A percentile compares a stretch with the other conserved stretches of the same genome.
These are phyloP conservation scores for Apamea sordens DNA, from an alignment of 2,888 invertebrate genomes.

Conservation along the genomic window DNA sequence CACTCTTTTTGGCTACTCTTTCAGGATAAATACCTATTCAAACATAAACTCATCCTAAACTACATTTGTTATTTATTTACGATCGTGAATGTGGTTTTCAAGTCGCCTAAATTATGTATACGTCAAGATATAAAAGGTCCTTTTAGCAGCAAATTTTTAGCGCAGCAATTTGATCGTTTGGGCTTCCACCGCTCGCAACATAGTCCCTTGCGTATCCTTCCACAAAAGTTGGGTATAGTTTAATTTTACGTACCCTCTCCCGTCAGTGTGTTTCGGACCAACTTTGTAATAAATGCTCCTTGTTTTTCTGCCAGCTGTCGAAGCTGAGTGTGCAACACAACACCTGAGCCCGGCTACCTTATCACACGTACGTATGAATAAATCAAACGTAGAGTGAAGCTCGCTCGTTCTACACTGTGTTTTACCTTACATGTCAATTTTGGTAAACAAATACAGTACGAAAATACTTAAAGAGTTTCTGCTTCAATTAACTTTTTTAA, in stretches of 20 bases:
- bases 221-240: conserved; percentile 71
- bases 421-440: conserved; percentile 27
- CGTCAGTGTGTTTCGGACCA: conserved; percentile 69
- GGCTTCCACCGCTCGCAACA: conserved; percentile 33
- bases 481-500: not conserved
- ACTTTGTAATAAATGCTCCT: conserved; percentile 75
- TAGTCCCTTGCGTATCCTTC: conserved; percentile 60
- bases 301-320: conserved; percentile 73
- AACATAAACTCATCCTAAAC: not conserved
- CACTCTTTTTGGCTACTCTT: not conserved
- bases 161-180: conserved; percentile 49
- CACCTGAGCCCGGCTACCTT: conserved; percentile 72
- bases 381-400: conserved; percentile 70
- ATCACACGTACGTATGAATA: conserved; percentile 74
- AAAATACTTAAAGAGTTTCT: not conserved
- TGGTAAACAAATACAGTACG: conserved; percentile 15
- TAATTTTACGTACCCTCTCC: conserved; percentile 74
- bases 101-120: conserved; percentile 37
- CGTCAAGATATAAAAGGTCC: conserved; percentile 32
- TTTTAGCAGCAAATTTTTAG: conserved; percentile 41
- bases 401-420: conserved; percentile 32
- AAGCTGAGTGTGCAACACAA: conserved; percentile 72
- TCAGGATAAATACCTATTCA: conserved; percentile 4
- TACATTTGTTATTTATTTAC: conserved; percentile 25
- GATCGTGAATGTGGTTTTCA: conserved; percentile 14